These are phyloP conservation scores for Trochalopteron elliotii DNA, from an alignment of 2,113 vertebrate genomes.

Conservation along the genomic window DNA sequence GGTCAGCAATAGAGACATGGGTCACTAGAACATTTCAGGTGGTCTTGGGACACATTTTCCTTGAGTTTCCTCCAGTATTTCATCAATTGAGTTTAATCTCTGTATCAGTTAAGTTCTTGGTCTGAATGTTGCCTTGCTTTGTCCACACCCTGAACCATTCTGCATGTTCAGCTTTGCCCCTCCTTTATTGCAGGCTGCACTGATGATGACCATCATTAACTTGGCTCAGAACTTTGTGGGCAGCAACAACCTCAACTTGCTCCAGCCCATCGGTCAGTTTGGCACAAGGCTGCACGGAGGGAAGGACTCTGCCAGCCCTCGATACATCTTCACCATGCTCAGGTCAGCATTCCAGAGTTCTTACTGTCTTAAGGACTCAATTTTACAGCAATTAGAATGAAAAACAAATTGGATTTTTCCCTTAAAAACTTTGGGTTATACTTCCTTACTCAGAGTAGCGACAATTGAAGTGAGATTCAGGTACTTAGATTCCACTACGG, in stretches of 20 bases:
- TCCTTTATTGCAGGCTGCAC: conserved; percentile 75
- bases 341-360: conserved; percentile 76
- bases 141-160: not conserved
- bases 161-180: not conserved
- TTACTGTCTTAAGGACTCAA: not conserved
- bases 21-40: not conserved
- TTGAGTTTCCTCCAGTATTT: not conserved
- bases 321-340: conserved; percentile 99
- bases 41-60: not conserved
- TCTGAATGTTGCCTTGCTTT: not conserved
- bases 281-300: conserved; percentile 94
- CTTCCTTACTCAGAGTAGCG: not conserved
- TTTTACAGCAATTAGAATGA: not conserved
- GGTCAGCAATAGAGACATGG: not conserved
- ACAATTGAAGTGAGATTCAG: not conserved
- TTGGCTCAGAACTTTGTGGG: conserved; percentile 97
- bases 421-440: not conserved
- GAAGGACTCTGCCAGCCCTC: conserved; percentile 97
- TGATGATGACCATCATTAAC: conserved; percentile 98
- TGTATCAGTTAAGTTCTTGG: not conserved
- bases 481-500: not conserved
- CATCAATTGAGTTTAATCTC: not conserved
- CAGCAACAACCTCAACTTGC: conserved; percentile 95
- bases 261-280: conserved; percentile 96
- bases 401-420: not conserved